These are phyloP conservation scores for Tautogolabrus adspersus DNA, from an alignment of 2,113 vertebrate species.

Conservation along the genomic window DNA sequence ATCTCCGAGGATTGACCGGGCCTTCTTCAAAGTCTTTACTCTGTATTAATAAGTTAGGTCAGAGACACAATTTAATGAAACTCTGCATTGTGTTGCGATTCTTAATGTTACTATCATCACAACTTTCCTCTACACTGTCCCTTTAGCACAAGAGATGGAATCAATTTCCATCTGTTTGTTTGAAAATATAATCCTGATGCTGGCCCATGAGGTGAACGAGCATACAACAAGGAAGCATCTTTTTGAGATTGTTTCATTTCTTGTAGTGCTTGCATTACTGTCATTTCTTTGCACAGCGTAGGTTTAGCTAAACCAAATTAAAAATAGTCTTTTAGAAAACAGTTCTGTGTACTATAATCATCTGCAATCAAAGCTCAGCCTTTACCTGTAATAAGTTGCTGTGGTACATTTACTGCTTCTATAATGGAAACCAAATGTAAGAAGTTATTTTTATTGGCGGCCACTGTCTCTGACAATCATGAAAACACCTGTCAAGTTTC, in stretches of 20 bases:
- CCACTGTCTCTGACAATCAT: background rate
- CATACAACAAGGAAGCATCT: no score
- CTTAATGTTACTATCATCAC: no score
- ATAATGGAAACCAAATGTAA: slow-evolving; percentile 2
- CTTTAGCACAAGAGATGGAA: no score
- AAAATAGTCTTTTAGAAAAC: background rate
- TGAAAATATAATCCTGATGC: no score
- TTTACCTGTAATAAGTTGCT: background rate
- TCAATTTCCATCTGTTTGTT: no score
- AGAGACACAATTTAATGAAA: no score
- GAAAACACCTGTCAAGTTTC: slow-evolving; percentile 5
- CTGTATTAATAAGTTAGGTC: no score
- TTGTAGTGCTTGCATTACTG: background rate
- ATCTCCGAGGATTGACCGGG: no score
- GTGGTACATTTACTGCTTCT: background rate
- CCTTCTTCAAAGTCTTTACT: no score
- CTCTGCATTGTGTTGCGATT: no score
- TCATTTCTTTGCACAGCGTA: background rate
- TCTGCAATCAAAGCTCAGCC: background rate
- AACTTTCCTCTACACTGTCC: no score
- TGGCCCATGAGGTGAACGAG: no score
- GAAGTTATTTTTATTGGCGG: slow-evolving; percentile 24
- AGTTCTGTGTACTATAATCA: background rate
- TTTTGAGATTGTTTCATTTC: background rate
- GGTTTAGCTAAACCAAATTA: background rate